Conservation (phyloP, 2,888 invertebrate species). For the Thecocarcelia acutangulata region DNA sequence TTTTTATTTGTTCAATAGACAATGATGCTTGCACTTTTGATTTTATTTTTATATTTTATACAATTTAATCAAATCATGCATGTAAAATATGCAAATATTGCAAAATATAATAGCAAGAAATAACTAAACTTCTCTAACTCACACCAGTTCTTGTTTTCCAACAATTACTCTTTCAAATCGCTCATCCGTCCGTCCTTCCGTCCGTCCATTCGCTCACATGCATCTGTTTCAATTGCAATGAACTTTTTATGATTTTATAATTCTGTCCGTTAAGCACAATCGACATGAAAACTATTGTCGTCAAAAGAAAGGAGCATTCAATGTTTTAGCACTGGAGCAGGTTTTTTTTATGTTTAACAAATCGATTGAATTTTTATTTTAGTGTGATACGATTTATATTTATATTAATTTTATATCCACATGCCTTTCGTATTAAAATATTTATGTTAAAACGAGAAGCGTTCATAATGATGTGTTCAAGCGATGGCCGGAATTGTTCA, state of each 20-base stretch:
- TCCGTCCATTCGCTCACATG: no score
- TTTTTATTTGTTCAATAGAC: slow-evolving; percentile 32
- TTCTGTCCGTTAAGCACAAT: slow-evolving; percentile 22
- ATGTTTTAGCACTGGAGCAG: neutral
- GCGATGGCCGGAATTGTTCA: no score
- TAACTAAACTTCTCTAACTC: no score
- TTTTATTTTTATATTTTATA: slow-evolving; percentile 24
- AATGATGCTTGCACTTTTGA: slow-evolving; percentile 62
- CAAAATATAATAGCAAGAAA: neutral
- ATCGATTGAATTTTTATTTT: slow-evolving; percentile 18
- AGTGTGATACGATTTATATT: neutral
- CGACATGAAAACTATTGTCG: slow-evolving; percentile 30
- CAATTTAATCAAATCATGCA: slow-evolving; percentile 44
- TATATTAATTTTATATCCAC: slow-evolving; percentile 17
- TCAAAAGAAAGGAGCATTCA: neutral
- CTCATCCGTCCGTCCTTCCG: no score
- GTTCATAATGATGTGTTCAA: no score
- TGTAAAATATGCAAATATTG: slow-evolving; percentile 40
- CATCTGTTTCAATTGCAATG: slow-evolving; percentile 38
- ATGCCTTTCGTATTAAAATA: neutral
- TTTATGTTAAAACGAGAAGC: neutral
- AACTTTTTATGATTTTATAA: slow-evolving; percentile 35
- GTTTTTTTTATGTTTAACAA: neutral
- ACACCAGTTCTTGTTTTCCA: neutral
- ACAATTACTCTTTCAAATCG: slow-evolving; percentile 25